Percentiles rank a stretch among this genome's conserved stretches.
These are phyloP conservation scores for Ancistrus triradiatus DNA, from an alignment of 2,113 vertebrate genomes.

Conservation along the genomic window DNA sequence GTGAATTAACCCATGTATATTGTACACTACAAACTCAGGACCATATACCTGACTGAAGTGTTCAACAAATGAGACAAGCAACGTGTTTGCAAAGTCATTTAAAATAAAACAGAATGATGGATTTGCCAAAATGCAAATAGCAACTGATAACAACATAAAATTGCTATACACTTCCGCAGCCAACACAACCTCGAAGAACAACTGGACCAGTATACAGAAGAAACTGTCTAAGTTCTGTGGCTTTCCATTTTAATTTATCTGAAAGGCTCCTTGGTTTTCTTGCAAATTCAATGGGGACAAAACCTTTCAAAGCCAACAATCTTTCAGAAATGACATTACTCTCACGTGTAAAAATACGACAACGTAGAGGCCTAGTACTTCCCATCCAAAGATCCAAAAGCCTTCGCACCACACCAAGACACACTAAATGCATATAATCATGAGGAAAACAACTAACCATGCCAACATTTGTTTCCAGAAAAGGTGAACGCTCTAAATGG, in stretches of 20 bases:
- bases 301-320: too few relatives aligned
- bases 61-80: constrained; percentile 24
- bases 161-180: constrained; percentile 22
- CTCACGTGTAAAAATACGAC: too few relatives aligned
- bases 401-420: too few relatives aligned
- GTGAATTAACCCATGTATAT: constrained; percentile 29
- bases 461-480: too few relatives aligned
- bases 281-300: too few relatives aligned
- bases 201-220: constrained; percentile 29
- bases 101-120: constrained; percentile 11
- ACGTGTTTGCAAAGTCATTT: constrained; percentile 5
- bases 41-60: constrained; percentile 25
- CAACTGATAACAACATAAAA: constrained; percentile 6
- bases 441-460: constrained; percentile 2
- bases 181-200: constrained; percentile 27
- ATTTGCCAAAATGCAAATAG: constrained; percentile 16
- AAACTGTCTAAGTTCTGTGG: constrained; percentile 30
- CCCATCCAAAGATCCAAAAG: too few relatives aligned
- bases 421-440: constrained; percentile 22
- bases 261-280: too few relatives aligned
- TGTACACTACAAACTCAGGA: constrained; percentile 25
- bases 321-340: too few relatives aligned
- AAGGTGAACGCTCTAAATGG: not conserved
- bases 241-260: too few relatives aligned
- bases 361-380: too few relatives aligned